Evolutionary conservation across 2,113 vertebrate genomes (phyloP), one percentile per base, ranked within the genome.

Genomic region (Cathartes aura): DNA sequence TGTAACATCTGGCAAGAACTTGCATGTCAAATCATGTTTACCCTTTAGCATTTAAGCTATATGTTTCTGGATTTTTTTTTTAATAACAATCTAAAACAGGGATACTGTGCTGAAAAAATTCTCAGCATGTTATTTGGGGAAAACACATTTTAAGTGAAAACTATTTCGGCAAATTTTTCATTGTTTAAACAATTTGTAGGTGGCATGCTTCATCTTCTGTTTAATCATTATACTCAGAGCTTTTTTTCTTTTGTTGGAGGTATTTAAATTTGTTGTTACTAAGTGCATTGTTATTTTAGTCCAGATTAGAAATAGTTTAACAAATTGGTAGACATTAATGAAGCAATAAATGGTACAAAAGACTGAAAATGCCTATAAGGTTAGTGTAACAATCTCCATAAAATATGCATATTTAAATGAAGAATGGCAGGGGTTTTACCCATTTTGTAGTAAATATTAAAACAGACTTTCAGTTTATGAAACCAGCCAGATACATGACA

Each of bases 1-100:
- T 94, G 92, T 87, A 97, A 92, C 94, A 97, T 94, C 97, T 97
- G 93, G 93, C 89, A 92, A 94, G 92, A 96, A 82, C 82, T 89
- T 87, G 75, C 79, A 72, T 67, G 92, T 89, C 97, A 94, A 95
- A 89, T 97, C 74, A 62, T 68, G 76, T 94, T 96, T 96, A 84
- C 80, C 80, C 93, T 91, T 93, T 75, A 92, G 85, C 6, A 8
- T 94, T 90, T 93, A 87, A 96, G 59, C 72, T 91, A 34, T 67
- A 53, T 34, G n/a, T 91, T 95, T 95, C 82, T 91, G 73, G 47
- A n/a, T n/a, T 68, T 19, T 36, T 19, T 36, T 87, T 53, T 36
- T 62, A 42, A 55, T 59, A 75, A 21, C 42, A 95, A 34, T 55
- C 50, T 76, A 40, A 94, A 83, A 7, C 38, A 66, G 59, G 26